These are phyloP conservation scores for Xenopus laevis DNA, from an alignment of 2,113 vertebrate genomes.

Conservation along the genomic window DNA sequence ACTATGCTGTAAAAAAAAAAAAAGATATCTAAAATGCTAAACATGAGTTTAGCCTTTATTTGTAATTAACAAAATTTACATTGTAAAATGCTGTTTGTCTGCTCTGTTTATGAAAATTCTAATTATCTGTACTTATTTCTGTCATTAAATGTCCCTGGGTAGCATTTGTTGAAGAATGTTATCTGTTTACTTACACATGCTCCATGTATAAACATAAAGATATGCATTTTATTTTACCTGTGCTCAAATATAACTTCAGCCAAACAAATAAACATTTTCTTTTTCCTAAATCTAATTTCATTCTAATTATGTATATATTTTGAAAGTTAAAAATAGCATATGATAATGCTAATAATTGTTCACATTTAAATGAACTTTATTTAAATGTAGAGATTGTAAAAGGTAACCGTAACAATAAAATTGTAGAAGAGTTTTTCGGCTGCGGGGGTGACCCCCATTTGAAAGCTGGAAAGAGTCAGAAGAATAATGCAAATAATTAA, in stretches of 20 bases:
- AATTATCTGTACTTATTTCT: conserved; percentile 40
- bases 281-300: conserved; percentile 21
- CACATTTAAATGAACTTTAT: no score
- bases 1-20: conserved; percentile 21
- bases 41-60: conserved; percentile 38
- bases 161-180: conserved; percentile 42
- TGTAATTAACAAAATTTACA: conserved; percentile 36
- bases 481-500: no score
- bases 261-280: conserved; percentile 36
- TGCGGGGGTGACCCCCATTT: no score
- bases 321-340: no score
- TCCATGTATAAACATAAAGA: conserved; percentile 40
- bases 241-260: conserved; percentile 32
- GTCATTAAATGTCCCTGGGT: conserved; percentile 38
- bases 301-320: no score
- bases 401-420: no score
- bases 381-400: no score
- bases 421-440: no score
- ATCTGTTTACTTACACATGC: conserved; percentile 30
- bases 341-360: no score
- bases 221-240: conserved; percentile 44
- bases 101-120: conserved; percentile 40
- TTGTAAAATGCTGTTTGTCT: conserved; percentile 40
- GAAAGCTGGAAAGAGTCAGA: no score
- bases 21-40: conserved; percentile 9